These are phyloP conservation scores for Phragmatobia fuliginosa DNA, from an alignment of 2,888 invertebrate species.

Conservation along the genomic window DNA sequence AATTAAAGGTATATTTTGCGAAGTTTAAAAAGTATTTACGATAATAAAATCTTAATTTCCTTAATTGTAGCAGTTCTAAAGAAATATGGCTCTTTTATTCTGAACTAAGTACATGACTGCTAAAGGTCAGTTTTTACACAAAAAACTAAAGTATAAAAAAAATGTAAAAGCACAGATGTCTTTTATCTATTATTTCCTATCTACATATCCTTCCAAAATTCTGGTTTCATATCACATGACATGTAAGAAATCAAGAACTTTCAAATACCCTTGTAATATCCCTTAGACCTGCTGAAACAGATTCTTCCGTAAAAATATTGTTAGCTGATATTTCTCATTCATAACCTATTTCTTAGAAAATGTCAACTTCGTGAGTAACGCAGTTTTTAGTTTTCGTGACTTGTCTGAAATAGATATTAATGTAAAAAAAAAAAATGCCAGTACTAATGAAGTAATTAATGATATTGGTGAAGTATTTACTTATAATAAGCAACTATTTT, in stretches of 20 bases:
- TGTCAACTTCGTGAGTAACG: neutral
- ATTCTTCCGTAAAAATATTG: neutral
- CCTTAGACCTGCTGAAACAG: neutral
- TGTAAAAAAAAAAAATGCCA: neutral
- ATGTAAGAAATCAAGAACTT: neutral
- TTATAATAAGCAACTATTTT: neutral
- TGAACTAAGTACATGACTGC: neutral
- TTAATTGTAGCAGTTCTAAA: neutral
- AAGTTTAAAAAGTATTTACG: neutral
- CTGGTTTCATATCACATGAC: neutral
- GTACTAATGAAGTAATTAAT: neutral
- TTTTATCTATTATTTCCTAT: neutral
- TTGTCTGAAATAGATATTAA: neutral
- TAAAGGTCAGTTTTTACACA: neutral
- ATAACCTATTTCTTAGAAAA: neutral
- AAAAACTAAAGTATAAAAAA: neutral
- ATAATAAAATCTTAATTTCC: neutral
- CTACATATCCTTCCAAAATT: neutral
- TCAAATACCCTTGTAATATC: neutral
- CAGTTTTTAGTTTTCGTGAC: neutral
- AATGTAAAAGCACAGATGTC: neutral
- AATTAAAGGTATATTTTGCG: neutral
- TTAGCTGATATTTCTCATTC: neutral
- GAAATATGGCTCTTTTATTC: neutral
- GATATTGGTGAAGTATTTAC: no score